Conservation (phyloP, 1,140 invertebrate genomes). For the Lysiphlebus fabarum region DNA sequence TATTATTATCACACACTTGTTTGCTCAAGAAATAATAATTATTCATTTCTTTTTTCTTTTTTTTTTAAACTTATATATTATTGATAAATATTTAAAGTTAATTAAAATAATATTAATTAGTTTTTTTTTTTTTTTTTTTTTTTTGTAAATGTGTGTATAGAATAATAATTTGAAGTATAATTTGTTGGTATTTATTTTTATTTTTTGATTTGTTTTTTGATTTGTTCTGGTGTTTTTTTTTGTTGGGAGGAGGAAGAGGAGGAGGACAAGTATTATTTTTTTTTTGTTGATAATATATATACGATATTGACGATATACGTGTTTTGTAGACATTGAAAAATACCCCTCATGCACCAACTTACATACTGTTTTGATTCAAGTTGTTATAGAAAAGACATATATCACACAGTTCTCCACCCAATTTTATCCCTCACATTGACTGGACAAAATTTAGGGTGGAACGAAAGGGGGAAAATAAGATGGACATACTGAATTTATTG, state of each 20-base stretch:
- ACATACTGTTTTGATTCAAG: constrained; percentile 45
- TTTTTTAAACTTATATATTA: not conserved
- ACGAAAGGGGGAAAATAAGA: constrained; percentile 8
- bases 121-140: no score
- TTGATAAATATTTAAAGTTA: no score
- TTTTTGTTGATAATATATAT: no score
- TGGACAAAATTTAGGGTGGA: constrained; percentile 16
- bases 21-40: not conserved
- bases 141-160: no score
- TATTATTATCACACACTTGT: constrained; percentile 33
- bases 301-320: not conserved
- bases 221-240: no score
- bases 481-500: constrained; percentile 36
- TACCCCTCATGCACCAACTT: constrained; percentile 16
- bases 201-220: no score
- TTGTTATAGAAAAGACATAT: constrained; percentile 48
- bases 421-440: constrained; percentile 27
- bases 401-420: constrained; percentile 39
- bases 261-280: constrained; percentile 31
- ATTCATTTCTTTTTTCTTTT: no score
- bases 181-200: no score
- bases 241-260: no score
- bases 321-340: not conserved
- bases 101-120: no score
- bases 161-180: no score